Evolutionary conservation across 1,140 invertebrate species (phyloP).

Genomic region (Melitaea cinxia): DNA sequence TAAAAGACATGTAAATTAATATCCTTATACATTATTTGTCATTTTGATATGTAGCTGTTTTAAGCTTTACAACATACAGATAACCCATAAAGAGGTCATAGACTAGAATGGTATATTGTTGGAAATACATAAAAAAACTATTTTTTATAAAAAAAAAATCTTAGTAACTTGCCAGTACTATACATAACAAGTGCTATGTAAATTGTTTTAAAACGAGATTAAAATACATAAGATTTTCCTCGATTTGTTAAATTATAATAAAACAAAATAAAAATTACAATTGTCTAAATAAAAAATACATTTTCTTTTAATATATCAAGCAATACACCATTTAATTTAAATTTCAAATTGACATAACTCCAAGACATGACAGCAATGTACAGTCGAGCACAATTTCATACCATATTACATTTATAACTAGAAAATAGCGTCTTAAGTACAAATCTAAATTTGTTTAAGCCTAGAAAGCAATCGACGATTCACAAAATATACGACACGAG

Average conservation of each 20-base stretch:
- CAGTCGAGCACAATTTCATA: conserved; percentile 54
- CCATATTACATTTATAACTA: conserved; percentile 45
- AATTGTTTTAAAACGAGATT: not conserved
- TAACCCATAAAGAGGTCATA: conserved; percentile 4
- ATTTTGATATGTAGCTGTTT: conserved; percentile 69
- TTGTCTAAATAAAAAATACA: not conserved
- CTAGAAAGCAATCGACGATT: conserved; percentile 58
- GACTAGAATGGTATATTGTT: conserved; percentile 10
- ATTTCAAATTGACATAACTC: conserved; percentile 55
- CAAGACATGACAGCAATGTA: conserved; percentile 44
- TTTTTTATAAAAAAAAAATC: not conserved
- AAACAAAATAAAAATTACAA: not conserved
- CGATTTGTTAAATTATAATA: not conserved
- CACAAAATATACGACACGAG: conserved; percentile 58
- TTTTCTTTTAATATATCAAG: conserved; percentile 22
- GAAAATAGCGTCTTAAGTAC: conserved; percentile 53
- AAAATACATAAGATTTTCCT: not conserved
- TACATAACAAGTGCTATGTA: not conserved
- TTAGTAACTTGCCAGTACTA: not conserved
- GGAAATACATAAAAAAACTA: conserved; percentile 18
- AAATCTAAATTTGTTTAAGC: conserved; percentile 64
- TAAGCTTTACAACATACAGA: conserved; percentile 39
- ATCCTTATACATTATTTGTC: conserved; percentile 66
- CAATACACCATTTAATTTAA: conserved; percentile 26
- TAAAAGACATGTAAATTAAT: conserved; percentile 38